Conservation (phyloP, 2,797 vertebrate species). For the Onychomys torridus region DNA sequence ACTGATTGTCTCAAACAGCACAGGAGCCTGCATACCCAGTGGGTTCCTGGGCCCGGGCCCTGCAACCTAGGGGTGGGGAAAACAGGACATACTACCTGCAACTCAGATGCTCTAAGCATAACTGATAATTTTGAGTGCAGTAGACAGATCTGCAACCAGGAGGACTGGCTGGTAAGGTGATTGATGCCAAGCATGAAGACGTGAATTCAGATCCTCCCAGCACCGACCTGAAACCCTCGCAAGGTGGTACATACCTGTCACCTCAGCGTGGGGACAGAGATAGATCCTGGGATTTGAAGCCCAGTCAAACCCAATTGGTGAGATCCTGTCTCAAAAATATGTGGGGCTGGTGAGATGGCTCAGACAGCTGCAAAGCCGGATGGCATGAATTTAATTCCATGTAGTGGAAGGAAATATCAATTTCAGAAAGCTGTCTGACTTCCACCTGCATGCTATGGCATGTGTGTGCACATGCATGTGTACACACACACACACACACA, state of each 20-base stretch:
- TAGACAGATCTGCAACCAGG: no score
- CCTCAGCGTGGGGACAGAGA: background rate
- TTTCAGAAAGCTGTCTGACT: background rate
- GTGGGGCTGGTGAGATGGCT: background rate
- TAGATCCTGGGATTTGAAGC: background rate
- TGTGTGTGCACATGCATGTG: no score
- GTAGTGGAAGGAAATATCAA: background rate
- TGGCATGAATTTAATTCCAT: background rate
- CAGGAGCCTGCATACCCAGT: rapidly evolving
- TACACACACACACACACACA: background rate
- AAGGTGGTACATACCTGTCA: background rate
- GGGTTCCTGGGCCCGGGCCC: background rate
- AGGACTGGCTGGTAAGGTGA: background rate
- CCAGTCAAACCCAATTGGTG: background rate
- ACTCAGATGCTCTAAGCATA: background rate
- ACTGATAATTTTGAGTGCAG: background rate
- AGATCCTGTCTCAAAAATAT: background rate
- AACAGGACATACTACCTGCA: rapidly evolving
- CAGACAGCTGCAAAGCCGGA: background rate
- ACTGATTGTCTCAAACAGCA: background rate
- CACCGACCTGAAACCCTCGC: background rate
- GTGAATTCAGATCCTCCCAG: background rate
- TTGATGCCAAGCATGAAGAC: background rate
- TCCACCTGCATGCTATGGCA: background rate
- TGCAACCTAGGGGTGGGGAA: rapidly evolving